Percentiles rank a stretch among this genome's conserved stretches.
Evolutionary conservation across 2,888 invertebrate genomes (phyloP).

Genomic region (Mimas tiliae): DNA sequence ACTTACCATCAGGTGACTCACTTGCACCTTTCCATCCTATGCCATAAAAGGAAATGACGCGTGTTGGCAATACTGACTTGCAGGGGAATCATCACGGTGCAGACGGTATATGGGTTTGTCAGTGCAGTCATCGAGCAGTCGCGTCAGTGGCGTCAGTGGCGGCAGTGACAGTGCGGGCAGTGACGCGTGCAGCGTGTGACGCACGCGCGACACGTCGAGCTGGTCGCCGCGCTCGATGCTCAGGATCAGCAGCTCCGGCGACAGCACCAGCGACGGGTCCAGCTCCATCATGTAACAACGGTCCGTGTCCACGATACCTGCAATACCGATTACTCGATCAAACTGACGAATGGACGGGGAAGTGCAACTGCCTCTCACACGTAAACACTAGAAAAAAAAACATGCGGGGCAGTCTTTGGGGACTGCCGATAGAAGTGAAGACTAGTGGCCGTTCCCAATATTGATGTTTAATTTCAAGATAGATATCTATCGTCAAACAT

Average conservation of each 20-base stretch:
- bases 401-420: too few relatives aligned
- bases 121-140: constrained; percentile 84
- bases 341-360: too few relatives aligned
- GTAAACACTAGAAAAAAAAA: too few relatives aligned
- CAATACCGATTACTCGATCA: constrained; percentile 1
- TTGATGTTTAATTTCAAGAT: too few relatives aligned
- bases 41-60: too few relatives aligned
- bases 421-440: too few relatives aligned
- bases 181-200: constrained; percentile 90
- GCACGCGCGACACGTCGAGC: constrained; percentile 91
- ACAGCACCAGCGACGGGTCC: constrained; percentile 90
- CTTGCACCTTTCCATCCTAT: too few relatives aligned
- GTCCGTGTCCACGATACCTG: constrained; percentile 91
- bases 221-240: constrained; percentile 91
- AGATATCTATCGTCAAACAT: too few relatives aligned
- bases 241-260: constrained; percentile 82
- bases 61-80: constrained; percentile 3
- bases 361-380: too few relatives aligned
- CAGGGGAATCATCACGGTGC: constrained; percentile 86
- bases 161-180: constrained; percentile 77
- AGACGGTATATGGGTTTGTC: constrained; percentile 90
- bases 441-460: too few relatives aligned
- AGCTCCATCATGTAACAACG: constrained; percentile 97
- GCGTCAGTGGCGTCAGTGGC: constrained; percentile 27
- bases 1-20: too few relatives aligned